Evolutionary conservation across 2,888 invertebrate species (phyloP), one percentile per base, ranked within the genome.

Genomic region (Eurois occulta): DNA sequence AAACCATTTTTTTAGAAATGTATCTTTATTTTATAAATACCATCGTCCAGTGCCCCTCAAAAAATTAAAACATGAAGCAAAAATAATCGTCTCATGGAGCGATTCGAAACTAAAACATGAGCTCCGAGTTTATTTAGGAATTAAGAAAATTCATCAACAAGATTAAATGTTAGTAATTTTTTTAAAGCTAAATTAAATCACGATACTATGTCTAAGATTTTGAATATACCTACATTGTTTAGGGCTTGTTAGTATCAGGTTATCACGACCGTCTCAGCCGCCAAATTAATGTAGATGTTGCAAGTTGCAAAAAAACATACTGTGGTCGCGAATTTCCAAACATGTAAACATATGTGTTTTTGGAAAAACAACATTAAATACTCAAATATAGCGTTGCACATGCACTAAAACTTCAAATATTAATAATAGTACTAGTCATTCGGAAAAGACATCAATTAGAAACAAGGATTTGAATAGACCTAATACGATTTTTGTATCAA

Each of bases 21-120:
- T 43, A 35, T 43, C 6, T 74, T 74, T 58, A 74, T 58, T 74
- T 73, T 55, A 43, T 74, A 55, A 32, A 73, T 65, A 73, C 41
- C 24, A 41, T 21, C 41, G 10, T 58, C 43, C 43, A 58, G 21
- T 43, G 21, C 32, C 18, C 18, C 32, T 7, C 28, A 52, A 72
- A 71, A 48, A 28, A 24, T 55, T 21, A 10, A 58, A 73, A 74
- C 35, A 43, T n/a, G 43, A 43, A 74, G 74, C n/a, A 35, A 74
- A 41, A 55, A 74, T 16, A 35, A 21, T n/a, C 18, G 32, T 55
- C 32, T 52, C 11, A 24, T 32, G 24, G 6, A 72, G 32, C 32
- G 41, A 74, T 43, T 55, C n/a, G 13, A 41, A 55, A 73, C 41
- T 32, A 35, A 72, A 65, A 41, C 24, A 18, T 6, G n/a, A 13